phyloP scores from a whole-genome alignment of 2,888 invertebrate genomes.

The Conistra vaccinii region DNA sequence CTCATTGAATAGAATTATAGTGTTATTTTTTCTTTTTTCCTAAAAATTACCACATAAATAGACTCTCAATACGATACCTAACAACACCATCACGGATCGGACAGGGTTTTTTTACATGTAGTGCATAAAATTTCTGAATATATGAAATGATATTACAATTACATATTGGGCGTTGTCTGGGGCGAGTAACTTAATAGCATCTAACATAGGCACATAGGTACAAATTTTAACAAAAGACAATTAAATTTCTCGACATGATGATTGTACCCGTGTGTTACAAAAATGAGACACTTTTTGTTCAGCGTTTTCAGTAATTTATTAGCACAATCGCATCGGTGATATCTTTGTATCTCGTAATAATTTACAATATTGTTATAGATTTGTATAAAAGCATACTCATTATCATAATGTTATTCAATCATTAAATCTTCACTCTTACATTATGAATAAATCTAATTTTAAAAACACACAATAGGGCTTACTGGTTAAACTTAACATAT shows the following conservation, averaged over 20 bases:
- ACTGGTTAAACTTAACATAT: conserved; percentile 65
- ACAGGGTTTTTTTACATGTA: no score
- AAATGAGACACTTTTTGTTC: conserved; percentile 10
- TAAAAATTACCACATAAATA: no score
- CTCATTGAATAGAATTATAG: no score
- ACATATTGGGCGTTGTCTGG: not conserved
- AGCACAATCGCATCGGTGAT: conserved; percentile 24
- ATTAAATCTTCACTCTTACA: conserved; percentile 51
- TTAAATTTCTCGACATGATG: not conserved
- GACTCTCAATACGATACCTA: no score
- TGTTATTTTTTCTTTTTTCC: no score
- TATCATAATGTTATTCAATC: conserved; percentile 53
- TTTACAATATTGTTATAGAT: conserved; percentile 30
- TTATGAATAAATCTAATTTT: conserved; percentile 55
- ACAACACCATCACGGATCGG: no score
- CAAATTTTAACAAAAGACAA: not conserved
- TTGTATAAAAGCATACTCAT: conserved; percentile 14
- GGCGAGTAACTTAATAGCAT: not conserved
- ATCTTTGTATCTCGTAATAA: conserved; percentile 49
- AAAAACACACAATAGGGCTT: conserved; percentile 61
- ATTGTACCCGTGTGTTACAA: not conserved
- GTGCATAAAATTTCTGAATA: not conserved
- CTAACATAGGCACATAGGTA: not conserved
- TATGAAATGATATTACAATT: not conserved
- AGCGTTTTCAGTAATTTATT: conserved; percentile 37